Evolutionary conservation across 2,888 invertebrate species (phyloP).

Genomic region (Callinectes sapidus): DNA sequence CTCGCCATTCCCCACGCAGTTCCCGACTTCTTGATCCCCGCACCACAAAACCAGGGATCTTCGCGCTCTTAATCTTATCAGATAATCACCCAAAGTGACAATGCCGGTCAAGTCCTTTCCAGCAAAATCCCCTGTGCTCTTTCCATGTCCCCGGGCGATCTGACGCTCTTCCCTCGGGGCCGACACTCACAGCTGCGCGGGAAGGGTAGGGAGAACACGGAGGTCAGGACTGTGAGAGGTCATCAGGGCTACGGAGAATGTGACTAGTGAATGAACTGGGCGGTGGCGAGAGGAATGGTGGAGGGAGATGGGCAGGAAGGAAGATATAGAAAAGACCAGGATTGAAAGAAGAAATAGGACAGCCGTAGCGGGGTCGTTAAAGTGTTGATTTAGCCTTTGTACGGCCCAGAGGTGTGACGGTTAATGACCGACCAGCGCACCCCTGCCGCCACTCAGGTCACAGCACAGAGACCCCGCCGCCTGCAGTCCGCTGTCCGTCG

Average conservation of each 20-base stretch:
- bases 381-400: conserved; percentile 47
- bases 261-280: neutral
- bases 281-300: neutral
- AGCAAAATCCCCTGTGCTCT: conserved; percentile 23
- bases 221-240: neutral
- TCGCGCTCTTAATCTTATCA: conserved; percentile 42
- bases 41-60: conserved; percentile 17
- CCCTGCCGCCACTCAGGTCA: conserved; percentile 13
- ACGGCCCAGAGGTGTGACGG: conserved; percentile 49
- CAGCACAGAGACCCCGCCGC: neutral
- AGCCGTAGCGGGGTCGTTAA: conserved; percentile 24
- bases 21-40: neutral
- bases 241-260: neutral
- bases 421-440: conserved; percentile 38
- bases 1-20: neutral
- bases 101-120: conserved; percentile 27
- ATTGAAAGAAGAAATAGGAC: neutral
- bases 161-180: conserved; percentile 1
- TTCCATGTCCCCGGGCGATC: neutral
- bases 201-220: neutral
- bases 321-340: neutral
- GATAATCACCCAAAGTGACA: conserved; percentile 51
- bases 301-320: conserved; percentile 11
- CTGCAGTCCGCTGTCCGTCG: neutral
- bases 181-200: conserved; percentile 8